Evolutionary conservation across 2,888 invertebrate genomes (phyloP).

Genomic region (Cosmia pyralina): DNA sequence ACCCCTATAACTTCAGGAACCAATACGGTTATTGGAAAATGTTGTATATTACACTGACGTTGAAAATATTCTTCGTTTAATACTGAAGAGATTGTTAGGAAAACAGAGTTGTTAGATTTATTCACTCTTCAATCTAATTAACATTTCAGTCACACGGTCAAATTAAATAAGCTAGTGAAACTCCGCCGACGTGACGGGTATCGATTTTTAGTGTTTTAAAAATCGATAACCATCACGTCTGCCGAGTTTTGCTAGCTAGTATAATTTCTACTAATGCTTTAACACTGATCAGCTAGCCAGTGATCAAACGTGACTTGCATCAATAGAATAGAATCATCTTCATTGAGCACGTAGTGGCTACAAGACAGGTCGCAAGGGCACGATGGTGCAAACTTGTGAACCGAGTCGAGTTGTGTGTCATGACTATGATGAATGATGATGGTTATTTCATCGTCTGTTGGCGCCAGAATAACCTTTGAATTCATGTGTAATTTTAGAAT

Average conservation of each 20-base stretch:
- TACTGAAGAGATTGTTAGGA: neutral
- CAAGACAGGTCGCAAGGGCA: constrained; percentile 40
- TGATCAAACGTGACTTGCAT: constrained; percentile 51
- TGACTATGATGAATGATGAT: constrained; percentile 47
- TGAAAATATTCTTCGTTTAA: neutral
- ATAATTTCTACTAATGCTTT: constrained; percentile 14
- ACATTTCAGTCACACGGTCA: neutral
- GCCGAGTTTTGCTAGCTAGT: no score
- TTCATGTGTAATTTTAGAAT: constrained; percentile 1
- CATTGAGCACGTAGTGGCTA: constrained; percentile 25
- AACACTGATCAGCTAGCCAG: constrained; percentile 28
- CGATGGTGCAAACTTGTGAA: constrained; percentile 55
- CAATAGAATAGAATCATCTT: constrained; percentile 23
- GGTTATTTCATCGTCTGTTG: constrained; percentile 23
- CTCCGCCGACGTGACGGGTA: no score
- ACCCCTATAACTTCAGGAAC: constrained; percentile 35
- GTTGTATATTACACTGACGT: neutral
- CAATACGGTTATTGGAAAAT: constrained; percentile 33
- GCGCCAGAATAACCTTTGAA: constrained; percentile 29
- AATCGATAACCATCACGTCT: no score
- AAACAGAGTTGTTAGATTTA: neutral
- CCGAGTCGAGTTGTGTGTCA: no score
- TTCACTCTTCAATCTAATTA: neutral
- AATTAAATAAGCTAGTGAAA: no score
- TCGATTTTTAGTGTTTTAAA: no score